A percentile compares a stretch with the other conserved stretches of the same genome.
Conservation (phyloP, 2,797 vertebrate genomes). For the Poliocrania exsul region DNA sequence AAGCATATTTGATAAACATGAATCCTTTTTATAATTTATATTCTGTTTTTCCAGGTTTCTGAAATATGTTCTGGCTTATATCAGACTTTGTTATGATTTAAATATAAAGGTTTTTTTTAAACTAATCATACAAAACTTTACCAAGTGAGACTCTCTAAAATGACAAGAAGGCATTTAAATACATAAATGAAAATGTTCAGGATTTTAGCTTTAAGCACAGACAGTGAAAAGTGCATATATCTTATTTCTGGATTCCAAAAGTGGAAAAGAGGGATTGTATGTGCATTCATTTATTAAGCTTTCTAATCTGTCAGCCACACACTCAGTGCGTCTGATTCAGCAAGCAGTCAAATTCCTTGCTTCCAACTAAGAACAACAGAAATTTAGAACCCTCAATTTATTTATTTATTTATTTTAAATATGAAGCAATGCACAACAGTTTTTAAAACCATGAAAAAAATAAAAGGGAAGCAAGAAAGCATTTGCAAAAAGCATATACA, state of each 20-base stretch:
- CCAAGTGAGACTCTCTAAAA: neutral
- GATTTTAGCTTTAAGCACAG: neutral
- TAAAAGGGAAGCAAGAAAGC: neutral
- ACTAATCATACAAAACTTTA: neutral
- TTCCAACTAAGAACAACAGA: neutral
- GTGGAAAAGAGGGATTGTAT: neutral
- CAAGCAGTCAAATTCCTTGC: neutral
- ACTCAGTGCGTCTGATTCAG: neutral
- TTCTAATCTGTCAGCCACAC: neutral
- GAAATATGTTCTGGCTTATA: neutral
- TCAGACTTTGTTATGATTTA: neutral
- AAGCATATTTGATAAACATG: slow-evolving; percentile 29
- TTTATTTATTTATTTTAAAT: neutral
- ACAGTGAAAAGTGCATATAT: neutral
- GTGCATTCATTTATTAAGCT: neutral
- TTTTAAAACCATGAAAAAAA: neutral
- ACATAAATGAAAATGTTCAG: neutral
- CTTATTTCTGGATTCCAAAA: neutral
- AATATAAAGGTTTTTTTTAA: neutral
- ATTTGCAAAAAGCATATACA: neutral
- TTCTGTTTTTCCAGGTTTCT: neutral
- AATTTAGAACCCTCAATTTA: neutral
- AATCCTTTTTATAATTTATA: slow-evolving; percentile 44
- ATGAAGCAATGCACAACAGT: neutral
- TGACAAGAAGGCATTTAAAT: neutral